A percentile compares a stretch with the other conserved stretches of the same genome.
Evolutionary conservation across 1,140 invertebrate species (phyloP).

Genomic region (Pseudomyrmex concolor): DNA sequence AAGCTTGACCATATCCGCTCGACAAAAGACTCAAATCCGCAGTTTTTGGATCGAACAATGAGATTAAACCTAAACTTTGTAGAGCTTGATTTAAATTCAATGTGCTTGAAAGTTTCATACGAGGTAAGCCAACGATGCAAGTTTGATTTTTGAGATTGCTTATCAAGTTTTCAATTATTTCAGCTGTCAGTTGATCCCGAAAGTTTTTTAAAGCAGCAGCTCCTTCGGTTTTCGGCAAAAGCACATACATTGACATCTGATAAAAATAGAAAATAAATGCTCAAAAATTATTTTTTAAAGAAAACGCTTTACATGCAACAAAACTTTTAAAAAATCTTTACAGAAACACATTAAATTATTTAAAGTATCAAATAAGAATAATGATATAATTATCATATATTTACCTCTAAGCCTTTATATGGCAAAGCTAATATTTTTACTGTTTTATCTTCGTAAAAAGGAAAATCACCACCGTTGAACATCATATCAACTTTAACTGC

Average conservation of each 20-base stretch:
- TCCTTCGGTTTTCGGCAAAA: constrained; percentile 87
- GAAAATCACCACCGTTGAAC: constrained; percentile 86
- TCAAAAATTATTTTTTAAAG: background rate
- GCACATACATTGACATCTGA: constrained; percentile 88
- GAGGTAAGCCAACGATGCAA: constrained; percentile 88
- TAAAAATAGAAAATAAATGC: background rate
- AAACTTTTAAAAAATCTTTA: background rate
- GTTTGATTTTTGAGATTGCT: constrained; percentile 82
- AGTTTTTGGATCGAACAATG: constrained; percentile 86
- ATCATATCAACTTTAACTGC: constrained; percentile 87
- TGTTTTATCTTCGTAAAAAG: constrained; percentile 85
- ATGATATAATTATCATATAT: background rate
- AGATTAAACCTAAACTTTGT: constrained; percentile 85
- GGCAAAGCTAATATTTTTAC: constrained; percentile 89
- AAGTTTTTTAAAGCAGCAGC: constrained; percentile 83
- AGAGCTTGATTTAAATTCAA: constrained; percentile 86
- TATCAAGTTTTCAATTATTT: constrained; percentile 86
- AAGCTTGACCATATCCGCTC: constrained; percentile 70
- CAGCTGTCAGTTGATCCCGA: constrained; percentile 84
- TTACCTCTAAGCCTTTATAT: constrained; percentile 87
- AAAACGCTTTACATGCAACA: background rate
- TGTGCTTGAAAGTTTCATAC: constrained; percentile 88
- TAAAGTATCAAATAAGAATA: background rate
- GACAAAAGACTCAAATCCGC: constrained; percentile 88
- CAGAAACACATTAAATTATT: background rate